Evolutionary conservation across 2,888 invertebrate species (phyloP), one percentile per base, ranked within the genome.

Genomic region (Psococerastis gibbosa): DNA sequence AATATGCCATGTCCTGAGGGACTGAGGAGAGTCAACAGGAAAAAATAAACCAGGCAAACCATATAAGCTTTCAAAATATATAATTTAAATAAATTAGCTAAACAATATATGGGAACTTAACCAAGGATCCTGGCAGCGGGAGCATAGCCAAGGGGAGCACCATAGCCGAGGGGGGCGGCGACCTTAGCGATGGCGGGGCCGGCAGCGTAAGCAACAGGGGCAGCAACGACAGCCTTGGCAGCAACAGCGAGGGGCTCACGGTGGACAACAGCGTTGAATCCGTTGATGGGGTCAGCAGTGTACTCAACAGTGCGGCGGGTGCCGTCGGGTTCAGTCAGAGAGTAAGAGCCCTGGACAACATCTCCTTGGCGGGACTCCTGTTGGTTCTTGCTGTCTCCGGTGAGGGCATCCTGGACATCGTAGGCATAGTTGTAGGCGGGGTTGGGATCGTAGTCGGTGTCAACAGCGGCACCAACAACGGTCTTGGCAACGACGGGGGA

Each of bases 251-350:
- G 53, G 15, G 67, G 66, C 52, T 66, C 64, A 42, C 63, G 63
- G 51, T 62, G 65, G 15, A 70, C 70, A 34, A 70, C 66, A 46
- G 70, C 70, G 53, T 70, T 70, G 63, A 70, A 70, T 42, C 70
- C 70, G 52, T 70, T 64, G 45, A 67, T 60, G 35, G 69, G 69
- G 57, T 70, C 70, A 43, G 70, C 68, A 43, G 66, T 66, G 57
- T 70, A 70, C 52, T 70, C 68, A 11, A 70, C 70, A 51, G 65
- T 60, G 47, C 70, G 63, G 47, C 65, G 60, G 46, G 66, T 67
- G 51, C 70, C 70, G 51, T 70, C 70, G 47, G 70, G 63, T 54
- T 70, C 70, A 43, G 65, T 62, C 17, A 70, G 55, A 35, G 65
- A 65, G 58, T 70, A 70, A 48, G 64, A 61, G 44, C 70, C 70